Evolutionary conservation across 2,888 invertebrate genomes (phyloP), one percentile per base, ranked within the genome.

Genomic region (Acrocyrtus sp.): DNA sequence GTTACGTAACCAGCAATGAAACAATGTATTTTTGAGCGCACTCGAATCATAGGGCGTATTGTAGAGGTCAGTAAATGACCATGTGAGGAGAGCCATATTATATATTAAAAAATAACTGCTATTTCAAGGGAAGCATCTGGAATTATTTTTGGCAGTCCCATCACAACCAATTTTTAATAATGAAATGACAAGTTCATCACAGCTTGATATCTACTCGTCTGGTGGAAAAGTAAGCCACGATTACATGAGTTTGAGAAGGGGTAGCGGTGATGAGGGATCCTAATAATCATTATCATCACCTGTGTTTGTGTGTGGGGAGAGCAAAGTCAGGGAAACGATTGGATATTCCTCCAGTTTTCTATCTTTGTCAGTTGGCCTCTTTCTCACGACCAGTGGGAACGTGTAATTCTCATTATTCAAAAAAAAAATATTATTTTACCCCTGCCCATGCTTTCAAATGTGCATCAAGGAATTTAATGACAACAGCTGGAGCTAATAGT

Each of bases 361-460:
- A 51, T 70, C 63, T 8, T 21, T 50, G 68, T 45, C 72, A 72
- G 72, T 51, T 72, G 72, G 72, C 58, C 65, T 58, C 63, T 57
- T 72, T 72, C 72, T 65, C 72, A 72, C 72, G 72, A 58, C 65
- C 70, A 57, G 60, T 47, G 39, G 56, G 54, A 56, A 17, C 22
- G 48, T 21, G 21, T 24, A 72, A 51, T 51, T 65, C 65, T 58
- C 72, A 72, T 72, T 72, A 72, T 58, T 65, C 45, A 27, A 56
- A 57, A 65, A 26, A n/a, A n/a, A n/a, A n/a, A n/a, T 53, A 56
- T 50, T 54, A 65, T 50, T 51, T 62, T 24, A 41, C 50, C 50
- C 51, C 51, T 24, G 2, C 51, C 51, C 39, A 34, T 39, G 17
- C 21, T 29, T 50, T 34, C 17, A 3, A 17, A 21, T n/a, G 39